phyloP scores from a whole-genome alignment of 2,888 invertebrate genomes.

The Tiliacea aurago region DNA sequence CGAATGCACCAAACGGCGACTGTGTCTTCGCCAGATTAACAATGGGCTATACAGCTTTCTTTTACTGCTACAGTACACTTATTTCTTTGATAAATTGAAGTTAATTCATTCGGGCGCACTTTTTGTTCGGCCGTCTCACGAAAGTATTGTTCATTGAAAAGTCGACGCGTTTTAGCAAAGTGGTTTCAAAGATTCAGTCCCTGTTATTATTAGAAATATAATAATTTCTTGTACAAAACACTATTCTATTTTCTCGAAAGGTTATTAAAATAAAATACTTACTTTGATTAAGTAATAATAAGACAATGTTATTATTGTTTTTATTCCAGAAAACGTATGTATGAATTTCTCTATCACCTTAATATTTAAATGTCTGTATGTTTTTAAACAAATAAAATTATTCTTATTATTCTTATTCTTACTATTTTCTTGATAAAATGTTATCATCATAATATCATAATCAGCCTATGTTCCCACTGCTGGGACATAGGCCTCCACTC shows the following conservation, averaged over 20 bases:
- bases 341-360: too few species aligned
- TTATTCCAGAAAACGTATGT: neutral
- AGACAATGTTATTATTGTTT: neutral
- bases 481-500: too few species aligned
- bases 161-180: constrained; percentile 19
- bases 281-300: neutral
- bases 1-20: constrained; percentile 69
- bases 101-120: constrained; percentile 50
- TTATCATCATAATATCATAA: too few species aligned
- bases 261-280: neutral
- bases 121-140: constrained; percentile 45
- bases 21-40: constrained; percentile 67
- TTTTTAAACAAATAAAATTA: too few species aligned
- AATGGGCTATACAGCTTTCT: constrained; percentile 70
- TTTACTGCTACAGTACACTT: constrained; percentile 54
- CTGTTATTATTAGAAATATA: constrained; percentile 4
- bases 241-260: neutral
- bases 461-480: too few species aligned
- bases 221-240: neutral
- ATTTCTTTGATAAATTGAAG: constrained; percentile 63
- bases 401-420: too few species aligned
- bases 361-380: too few species aligned
- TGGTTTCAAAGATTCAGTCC: constrained; percentile 10
- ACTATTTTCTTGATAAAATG: neutral
- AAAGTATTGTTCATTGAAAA: constrained; percentile 44